phyloP scores from a whole-genome alignment of 2,888 invertebrate genomes.

The Spilosoma lubricipeda region DNA sequence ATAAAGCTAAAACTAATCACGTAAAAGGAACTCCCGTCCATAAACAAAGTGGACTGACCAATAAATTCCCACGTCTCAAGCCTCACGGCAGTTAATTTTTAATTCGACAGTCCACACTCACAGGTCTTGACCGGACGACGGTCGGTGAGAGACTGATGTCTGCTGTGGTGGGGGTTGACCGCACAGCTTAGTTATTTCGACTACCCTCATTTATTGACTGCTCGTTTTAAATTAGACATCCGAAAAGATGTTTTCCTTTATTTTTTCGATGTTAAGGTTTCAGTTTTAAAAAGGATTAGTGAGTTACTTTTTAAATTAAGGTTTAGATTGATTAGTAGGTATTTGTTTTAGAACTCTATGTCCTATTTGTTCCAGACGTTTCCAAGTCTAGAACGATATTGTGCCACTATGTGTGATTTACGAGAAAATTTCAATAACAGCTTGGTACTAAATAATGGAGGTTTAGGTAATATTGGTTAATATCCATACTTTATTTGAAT shows the following conservation, averaged over 20 bases:
- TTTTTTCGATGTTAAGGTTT: conserved; percentile 37
- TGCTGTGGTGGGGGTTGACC: conserved; percentile 70
- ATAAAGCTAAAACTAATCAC: conserved; percentile 68
- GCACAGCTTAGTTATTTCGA: conserved; percentile 78
- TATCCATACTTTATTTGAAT: too few relatives aligned
- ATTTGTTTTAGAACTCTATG: neutral
- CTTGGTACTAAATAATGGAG: neutral
- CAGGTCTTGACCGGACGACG: conserved; percentile 69
- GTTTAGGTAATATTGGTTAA: too few relatives aligned
- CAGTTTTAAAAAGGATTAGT: conserved; percentile 27
- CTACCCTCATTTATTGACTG: conserved; percentile 82
- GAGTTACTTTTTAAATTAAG: neutral
- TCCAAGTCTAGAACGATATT: neutral
- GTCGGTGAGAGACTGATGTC: conserved; percentile 79
- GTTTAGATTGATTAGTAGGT: neutral
- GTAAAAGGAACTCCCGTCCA: conserved; percentile 68
- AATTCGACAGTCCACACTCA: conserved; percentile 67
- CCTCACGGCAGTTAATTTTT: conserved; percentile 77
- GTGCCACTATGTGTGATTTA: neutral
- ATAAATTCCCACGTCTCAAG: conserved; percentile 72
- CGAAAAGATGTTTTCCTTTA: conserved; percentile 57
- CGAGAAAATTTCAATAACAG: neutral
- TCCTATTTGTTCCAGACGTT: neutral
- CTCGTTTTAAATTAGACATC: conserved; percentile 79
- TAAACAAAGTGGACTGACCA: conserved; percentile 72